Base-by-base conservation (phyloP, 1,140 invertebrate genomes). In the Diabrotica undecimpunctata region DNA sequence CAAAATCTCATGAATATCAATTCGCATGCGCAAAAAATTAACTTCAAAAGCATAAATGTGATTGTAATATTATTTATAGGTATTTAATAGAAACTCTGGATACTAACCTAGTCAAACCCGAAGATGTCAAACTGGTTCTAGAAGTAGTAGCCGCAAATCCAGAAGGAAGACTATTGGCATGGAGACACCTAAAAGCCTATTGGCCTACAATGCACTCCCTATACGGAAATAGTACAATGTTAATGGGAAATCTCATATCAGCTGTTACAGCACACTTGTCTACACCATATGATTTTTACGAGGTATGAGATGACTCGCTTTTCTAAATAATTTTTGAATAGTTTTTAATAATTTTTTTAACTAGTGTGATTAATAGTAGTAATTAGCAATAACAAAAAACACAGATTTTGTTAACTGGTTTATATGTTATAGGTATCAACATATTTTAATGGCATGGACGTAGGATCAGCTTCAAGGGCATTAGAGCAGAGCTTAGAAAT, bases 121-220 rank as follows among this genome's bases (percentile, higher is more conserved):
- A 88, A 76, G 90, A 93, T 76, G 84, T 90, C 1, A 84, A 86
- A 64, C 80, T 82, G 2, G 88, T 92, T 0, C 81, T 94, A 35
- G 81, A 82, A 6, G 82, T 85, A 7, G 88, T 93, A 0, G 84
- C 89, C 6, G 80, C 82, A n/a, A 91, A 92, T 79, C 83, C 86
- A 2, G 84, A 89, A 66, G 90, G 90, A 6, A 81, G 85, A 61
- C 79, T 88, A 6, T 77, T 92, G 8, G 89, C 90, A 5, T 93
- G 91, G 91, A 81, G 90, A 68, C 91, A 91, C 78, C 76, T 94
- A 2, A 84, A 88, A 73, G 84, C 87, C 0, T 87, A 91, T 64
- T 93, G 91, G 90, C 77, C 84, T 2, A 79, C 84, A 54, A 80
- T 93, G 65, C 82, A 87, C 58, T 77, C 80, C 0, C 77, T 87